Conservation (phyloP, 2,888 invertebrate species). For the Acholoe squamosa region DNA sequence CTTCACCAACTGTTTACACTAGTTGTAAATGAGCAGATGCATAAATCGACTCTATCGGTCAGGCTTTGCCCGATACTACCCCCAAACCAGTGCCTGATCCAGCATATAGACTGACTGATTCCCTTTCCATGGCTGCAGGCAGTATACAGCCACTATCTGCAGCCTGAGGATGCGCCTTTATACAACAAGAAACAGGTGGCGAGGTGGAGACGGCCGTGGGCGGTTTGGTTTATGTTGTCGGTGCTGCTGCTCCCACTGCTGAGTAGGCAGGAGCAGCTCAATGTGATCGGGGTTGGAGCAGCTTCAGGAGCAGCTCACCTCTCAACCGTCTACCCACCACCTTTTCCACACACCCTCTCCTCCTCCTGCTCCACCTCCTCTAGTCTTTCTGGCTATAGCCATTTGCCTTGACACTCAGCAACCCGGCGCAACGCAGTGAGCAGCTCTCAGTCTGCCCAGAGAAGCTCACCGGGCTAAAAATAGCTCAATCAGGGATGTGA, state of each 20-base stretch:
- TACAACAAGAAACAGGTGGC: not conserved
- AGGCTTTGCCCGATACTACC: too few species aligned
- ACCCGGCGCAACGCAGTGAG: not conserved
- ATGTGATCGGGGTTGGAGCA: not conserved
- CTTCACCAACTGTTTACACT: too few species aligned
- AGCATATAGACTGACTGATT: too few species aligned
- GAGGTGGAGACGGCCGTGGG: not conserved
- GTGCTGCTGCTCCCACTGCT: slow-evolving; percentile 17
- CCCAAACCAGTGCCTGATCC: too few species aligned
- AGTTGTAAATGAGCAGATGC: too few species aligned
- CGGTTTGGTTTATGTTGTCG: not conserved
- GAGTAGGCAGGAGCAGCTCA: not conserved
- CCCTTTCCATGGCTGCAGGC: too few species aligned
- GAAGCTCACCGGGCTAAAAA: slow-evolving; percentile 46
- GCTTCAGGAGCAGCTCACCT: slow-evolving; percentile 5
- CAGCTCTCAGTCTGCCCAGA: not conserved
- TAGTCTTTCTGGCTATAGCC: not conserved
- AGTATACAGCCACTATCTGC: too few species aligned
- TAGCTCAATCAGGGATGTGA: slow-evolving; percentile 58
- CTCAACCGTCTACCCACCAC: not conserved
- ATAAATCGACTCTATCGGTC: too few species aligned
- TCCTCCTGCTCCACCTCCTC: not conserved
- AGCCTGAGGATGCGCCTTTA: not conserved
- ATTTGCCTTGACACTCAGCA: not conserved
- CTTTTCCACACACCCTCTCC: not conserved